Evolutionary conservation across 2,888 invertebrate genomes (phyloP), one percentile per base, ranked within the genome.

Genomic region (Hydrotaea cyrtoneurina): DNA sequence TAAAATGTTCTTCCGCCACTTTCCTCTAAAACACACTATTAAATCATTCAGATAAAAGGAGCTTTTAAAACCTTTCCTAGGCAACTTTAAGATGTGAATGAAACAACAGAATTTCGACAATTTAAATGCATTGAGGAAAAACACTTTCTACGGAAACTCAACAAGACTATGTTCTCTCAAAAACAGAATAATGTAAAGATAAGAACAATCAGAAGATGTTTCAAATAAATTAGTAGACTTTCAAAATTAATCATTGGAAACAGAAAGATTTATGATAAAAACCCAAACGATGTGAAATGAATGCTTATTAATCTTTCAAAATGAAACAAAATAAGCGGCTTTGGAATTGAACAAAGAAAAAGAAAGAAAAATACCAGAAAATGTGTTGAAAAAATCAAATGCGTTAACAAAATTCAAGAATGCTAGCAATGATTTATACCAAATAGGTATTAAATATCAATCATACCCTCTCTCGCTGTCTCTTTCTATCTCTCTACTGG

Each of bases 251-350:
- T 59, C 26, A 59, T 15, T 15, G 2, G 10, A 7, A 59, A 26
- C 2, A 23, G 0, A 59, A 59, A 59, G 59, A 59, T 59, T 59
- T 59, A 59, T 59, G 59, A 26, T 59, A 59, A 59, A 55, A 17
- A 21, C 31, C 31, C 7, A n/a, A n/a, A n/a, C n/a, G 2, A 31
- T 31, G 31, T 11, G 23, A 55, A 55, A 21, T 55, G 3, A 55
- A 55, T 19, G 55, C 55, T 55, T 55, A 55, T 55, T 53, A 55
- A 55, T 55, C 55, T 55, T 55, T 55, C 3, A 21, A 17, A 21
- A 11, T 53, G 19, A n/a, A 55, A 26, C 11, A 59, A 59, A 23
- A 5, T 26, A 59, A 59, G 59, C 26, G 59, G 59, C 59, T 59
- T 59, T 55, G 11, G 55, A 21, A 53, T 53, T 7, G 2, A 5